Evolutionary conservation across 2,797 vertebrate species (phyloP), one percentile per base, ranked within the genome.

Genomic region (Choloepus didactylus): DNA sequence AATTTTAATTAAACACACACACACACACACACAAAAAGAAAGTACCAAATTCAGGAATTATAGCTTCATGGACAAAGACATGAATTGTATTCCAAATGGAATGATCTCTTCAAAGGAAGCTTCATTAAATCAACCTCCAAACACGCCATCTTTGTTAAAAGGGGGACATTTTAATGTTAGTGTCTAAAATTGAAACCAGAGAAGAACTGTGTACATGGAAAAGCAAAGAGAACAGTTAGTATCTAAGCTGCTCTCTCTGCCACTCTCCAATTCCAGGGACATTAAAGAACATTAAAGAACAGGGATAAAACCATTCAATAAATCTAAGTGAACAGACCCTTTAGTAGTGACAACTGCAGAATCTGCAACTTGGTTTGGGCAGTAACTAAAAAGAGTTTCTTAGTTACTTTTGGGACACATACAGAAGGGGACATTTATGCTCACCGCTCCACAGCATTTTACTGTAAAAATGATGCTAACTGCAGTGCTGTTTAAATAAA

Each of bases 391-490:
- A 35, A 35, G 35, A 0, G 0, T 1, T 19, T 95, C 87, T 87
- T 29, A 49, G 29, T 41, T 66, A 82, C 51, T 87, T n/a, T 18
- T 9, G 80, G 29, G 46, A 69, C 21, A 49, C 25, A 41, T 1
- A 85, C 2, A 95, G 62, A 72, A 67, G 60, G 49, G 31, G 62
- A 70, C 35, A 29, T 3, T 73, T 54, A 88, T 67, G 54, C 59
- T 98, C 67, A 99, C 99, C 99, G 99, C 96, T 99, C 99, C 70
- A 99, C 99, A 87, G 51, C 14, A 85, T 18, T 54, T 88, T 41
- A 87, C 59, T 77, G 6, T 80, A 76, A 81, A 46, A 44, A 88
- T 62, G n/a, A 88, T 66, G 23, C 16, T 41, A 9, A 66, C 9
- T 46, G 9, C 31, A 49, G 9, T 38, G 41, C n/a, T 79, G 18